Conservation (phyloP, 2,888 invertebrate species). For the Parelbella ahira region DNA sequence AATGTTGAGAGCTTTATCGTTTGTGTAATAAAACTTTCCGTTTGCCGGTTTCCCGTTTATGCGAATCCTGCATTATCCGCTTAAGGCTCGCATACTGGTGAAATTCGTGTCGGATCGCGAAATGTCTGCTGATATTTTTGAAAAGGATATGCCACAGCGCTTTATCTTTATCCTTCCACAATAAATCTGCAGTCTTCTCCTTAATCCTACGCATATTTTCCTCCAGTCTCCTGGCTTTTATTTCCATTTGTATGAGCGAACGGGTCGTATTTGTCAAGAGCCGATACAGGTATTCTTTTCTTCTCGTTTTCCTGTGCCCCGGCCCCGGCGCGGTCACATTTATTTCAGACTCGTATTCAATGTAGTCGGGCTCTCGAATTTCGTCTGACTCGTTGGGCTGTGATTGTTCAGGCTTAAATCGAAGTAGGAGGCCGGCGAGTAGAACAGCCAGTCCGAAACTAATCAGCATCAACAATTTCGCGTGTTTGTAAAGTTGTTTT, state of each 20-base stretch:
- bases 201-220: conserved; percentile 81
- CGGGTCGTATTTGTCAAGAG: conserved; percentile 79
- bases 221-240: conserved; percentile 78
- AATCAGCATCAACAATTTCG: conserved; percentile 61
- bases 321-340: conserved; percentile 60
- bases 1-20: too few relatives aligned
- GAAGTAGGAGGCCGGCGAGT: conserved; percentile 57
- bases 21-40: conserved; percentile 51
- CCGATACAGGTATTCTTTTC: conserved; percentile 77
- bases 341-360: conserved; percentile 58
- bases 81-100: conserved; percentile 72
- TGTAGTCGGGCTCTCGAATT: conserved; percentile 45
- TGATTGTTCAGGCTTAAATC: conserved; percentile 50
- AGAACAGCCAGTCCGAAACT: conserved; percentile 56
- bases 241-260: conserved; percentile 80
- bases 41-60: conserved; percentile 44
- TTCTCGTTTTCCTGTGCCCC: conserved; percentile 62
- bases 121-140: conserved; percentile 77
- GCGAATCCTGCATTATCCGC: conserved; percentile 67
- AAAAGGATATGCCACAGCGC: conserved; percentile 77
- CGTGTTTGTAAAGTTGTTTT: conserved; percentile 61
- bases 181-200: conserved; percentile 78
- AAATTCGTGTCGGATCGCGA: conserved; percentile 74
- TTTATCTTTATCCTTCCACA: conserved; percentile 79
- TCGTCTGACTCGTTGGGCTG: conserved; percentile 39